Evolutionary conservation across 2,888 invertebrate genomes (phyloP), one percentile per base, ranked within the genome.

Genomic region (Mimas tiliae): DNA sequence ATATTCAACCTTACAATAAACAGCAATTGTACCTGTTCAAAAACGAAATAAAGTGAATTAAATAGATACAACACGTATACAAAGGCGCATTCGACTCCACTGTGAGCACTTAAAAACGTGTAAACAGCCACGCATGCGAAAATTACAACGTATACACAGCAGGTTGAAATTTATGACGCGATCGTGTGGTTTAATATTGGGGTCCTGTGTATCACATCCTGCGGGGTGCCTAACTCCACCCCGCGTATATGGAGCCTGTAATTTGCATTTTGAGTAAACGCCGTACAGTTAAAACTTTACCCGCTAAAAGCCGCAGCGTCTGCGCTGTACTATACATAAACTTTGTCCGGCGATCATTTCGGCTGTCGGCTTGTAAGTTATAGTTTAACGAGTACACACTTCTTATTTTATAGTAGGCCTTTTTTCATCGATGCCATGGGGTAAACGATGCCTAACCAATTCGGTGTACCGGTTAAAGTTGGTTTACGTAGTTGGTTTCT

Each of bases 211-310:
- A 89, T 89, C 88, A 87, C 89, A 88, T 86, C 83, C 84, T 83
- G 83, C 73, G 84, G 83, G 84, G 83, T 80, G 83, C 81, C 83
- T 83, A 82, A 82, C 83, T 81, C 82, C 81, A 70, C 81, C 79
- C 79, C 80, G 78, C 74, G 76, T 83, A 79, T 87, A 88, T 86
- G 83, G 83, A 88, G 83, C 87, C 85, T 84, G 88, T 90, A 91
- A 91, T 91, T 91, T 91, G 89, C 90, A 91, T 90, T 89, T 89
- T 89, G 86, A 89, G 89, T 89, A 88, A 89, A 91, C 89, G 89
- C 75, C 76, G 78, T 84, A 84, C 87, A 88, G 88, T 90, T 89
- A 88, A 89, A 91, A 90, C 89, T 90, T 90, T 88, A 69, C 68
- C 84, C 70, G 83, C 84, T 88, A 85, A 88, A 89, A 85, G 86